These are phyloP conservation scores for Hylia prasina DNA, from an alignment of 2,113 vertebrate genomes.

Conservation along the genomic window DNA sequence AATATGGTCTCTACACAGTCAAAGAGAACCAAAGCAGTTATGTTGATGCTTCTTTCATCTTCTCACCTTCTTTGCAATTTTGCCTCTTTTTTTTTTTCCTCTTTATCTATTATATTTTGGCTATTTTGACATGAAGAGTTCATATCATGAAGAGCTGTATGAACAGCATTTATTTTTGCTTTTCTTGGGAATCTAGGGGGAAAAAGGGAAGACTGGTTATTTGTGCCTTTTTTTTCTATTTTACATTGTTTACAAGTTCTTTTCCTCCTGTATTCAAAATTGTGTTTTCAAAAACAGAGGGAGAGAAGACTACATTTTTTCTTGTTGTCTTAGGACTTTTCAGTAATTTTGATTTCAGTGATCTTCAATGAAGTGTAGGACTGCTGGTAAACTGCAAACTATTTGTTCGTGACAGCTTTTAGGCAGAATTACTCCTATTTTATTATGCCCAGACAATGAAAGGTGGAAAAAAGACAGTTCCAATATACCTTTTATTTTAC, in stretches of 20 bases:
- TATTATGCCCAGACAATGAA: background rate
- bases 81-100: background rate
- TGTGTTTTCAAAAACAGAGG: background rate
- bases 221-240: background rate
- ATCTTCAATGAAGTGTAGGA: background rate
- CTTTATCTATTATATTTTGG: background rate
- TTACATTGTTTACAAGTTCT: background rate
- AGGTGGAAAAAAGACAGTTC: background rate
- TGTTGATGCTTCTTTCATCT: background rate
- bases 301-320: background rate
- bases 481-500: background rate
- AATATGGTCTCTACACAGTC: background rate
- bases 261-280: background rate
- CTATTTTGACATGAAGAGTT: background rate
- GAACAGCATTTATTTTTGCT: background rate
- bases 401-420: background rate
- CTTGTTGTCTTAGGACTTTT: background rate
- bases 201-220: background rate
- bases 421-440: background rate
- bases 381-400: background rate
- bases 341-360: background rate
- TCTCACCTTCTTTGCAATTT: background rate
- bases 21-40: background rate
- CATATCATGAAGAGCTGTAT: background rate
- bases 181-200: background rate